Base-by-base conservation (phyloP, 2,113 vertebrate genomes). In the Isichthys henryi region DNA sequence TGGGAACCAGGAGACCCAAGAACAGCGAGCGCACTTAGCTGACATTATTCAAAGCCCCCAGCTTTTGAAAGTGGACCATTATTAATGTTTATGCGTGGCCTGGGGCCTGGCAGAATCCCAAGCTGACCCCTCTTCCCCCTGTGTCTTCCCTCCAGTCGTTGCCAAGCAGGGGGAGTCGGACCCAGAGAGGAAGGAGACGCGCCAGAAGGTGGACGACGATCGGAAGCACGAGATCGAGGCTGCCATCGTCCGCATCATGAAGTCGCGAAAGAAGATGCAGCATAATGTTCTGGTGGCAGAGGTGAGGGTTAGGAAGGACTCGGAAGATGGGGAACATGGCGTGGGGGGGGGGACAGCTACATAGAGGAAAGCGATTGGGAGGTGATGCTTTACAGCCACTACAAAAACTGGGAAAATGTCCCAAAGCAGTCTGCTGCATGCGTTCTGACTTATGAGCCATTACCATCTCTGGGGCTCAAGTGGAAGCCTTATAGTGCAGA, bases 201-300 rank as follows among this genome's bases (percentile, higher is more conserved):
- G 97, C 91, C 97, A 99, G 95, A 99, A 98, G 95, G 98, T 99
- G 92, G 98, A 99, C 21, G 98, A 99, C 7, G 98, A 99, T 96
- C 95, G 98, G 94, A 99, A 99, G 93, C 97, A 99, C 87, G 97
- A 98, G 96, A 99, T 99, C 92, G 98, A 99, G 95, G 98, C 98
- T 92, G 98, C 98, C 94, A 99, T 99, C 92, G 98, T 99, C 88
- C 96, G 98, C 92, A 99, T 99, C 95, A 99, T 99, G 98, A 99
- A 99, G 94, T 99, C 98, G 49, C 97, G 97, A 91, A 99, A 99
- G 97, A 99, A 97, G 95, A 98, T 99, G 97, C 98, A 99, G 91
- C 98, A 99, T 95, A 99, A 98, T 8, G 96, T 99, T 90, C 94
- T 99, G 93, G 98, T 99, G 95, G 97, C 98, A 92, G 98, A 99